phyloP scores from a whole-genome alignment of 2,797 vertebrate genomes.

The Pelodytes ibericus region DNA sequence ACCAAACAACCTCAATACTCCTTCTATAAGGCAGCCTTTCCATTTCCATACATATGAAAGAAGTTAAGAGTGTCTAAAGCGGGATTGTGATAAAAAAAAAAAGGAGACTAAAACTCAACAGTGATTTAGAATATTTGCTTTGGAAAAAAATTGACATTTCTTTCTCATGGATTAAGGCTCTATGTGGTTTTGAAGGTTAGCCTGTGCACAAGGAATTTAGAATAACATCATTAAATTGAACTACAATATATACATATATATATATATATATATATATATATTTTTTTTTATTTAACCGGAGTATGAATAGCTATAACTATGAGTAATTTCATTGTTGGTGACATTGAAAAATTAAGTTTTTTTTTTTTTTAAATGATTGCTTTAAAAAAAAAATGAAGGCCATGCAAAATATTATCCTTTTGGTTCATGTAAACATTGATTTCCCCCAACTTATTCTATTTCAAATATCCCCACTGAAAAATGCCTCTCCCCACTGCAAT shows the following conservation, averaged over 20 bases:
- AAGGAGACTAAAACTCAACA: conserved; percentile 3
- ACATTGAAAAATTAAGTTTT: no score
- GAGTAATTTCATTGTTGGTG: no score
- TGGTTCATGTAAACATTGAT: no score
- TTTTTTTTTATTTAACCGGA: no score
- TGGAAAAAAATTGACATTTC: conserved; percentile 27
- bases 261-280: no score
- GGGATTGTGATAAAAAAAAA: conserved; percentile 28
- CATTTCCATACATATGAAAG: conserved; percentile 44
- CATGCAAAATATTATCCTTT: no score
- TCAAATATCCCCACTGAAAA: no score
- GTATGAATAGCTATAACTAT: no score
- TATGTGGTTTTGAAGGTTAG: not conserved
- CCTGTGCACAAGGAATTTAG: not conserved
- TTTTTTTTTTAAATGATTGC: no score
- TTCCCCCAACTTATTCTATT: no score
- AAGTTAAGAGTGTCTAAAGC: not conserved
- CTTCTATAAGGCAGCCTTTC: conserved; percentile 22
- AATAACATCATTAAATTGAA: not conserved
- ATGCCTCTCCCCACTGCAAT: no score
- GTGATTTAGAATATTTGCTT: conserved; percentile 36
- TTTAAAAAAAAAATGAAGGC: no score
- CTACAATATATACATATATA: not conserved
- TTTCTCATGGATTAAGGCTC: not conserved
- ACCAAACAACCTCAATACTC: conserved; percentile 19